Evolutionary conservation across 2,113 vertebrate genomes (phyloP).

Genomic region (Atlantisia rogersi): DNA sequence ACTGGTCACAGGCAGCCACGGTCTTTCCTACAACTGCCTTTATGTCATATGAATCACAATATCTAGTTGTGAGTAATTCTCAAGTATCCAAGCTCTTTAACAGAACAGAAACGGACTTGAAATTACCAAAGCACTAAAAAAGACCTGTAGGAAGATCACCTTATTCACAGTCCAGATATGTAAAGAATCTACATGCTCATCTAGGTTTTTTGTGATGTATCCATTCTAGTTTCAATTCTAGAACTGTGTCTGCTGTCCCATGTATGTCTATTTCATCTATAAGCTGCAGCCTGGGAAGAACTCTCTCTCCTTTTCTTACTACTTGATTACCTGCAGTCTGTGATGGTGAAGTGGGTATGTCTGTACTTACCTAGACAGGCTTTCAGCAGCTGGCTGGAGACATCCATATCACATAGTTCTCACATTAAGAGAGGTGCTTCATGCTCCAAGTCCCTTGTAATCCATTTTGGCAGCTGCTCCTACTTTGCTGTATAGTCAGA

Average conservation of each 20-base stretch:
- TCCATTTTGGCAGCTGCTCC: background rate
- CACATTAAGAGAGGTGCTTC: background rate
- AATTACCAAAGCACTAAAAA: background rate
- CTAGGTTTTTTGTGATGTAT: background rate
- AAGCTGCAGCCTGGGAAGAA: background rate
- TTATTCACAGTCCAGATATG: background rate
- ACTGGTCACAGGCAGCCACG: background rate
- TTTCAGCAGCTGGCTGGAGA: background rate
- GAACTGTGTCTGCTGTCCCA: background rate
- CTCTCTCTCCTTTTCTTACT: background rate
- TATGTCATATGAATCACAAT: background rate
- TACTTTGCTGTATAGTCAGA: background rate
- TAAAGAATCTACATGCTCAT: background rate
- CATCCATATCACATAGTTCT: background rate
- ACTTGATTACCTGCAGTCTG: background rate
- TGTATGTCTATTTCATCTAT: background rate
- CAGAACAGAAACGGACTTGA: background rate
- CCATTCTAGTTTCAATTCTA: background rate
- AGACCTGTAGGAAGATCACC: background rate
- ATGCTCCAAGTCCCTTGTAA: background rate
- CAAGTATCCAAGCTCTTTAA: background rate
- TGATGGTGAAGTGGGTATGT: background rate
- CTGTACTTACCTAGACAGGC: background rate
- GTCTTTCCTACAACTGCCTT: background rate
- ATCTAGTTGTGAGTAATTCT: background rate